phyloP scores from a whole-genome alignment of 2,888 invertebrate genomes.

The Ophion ellenae region DNA sequence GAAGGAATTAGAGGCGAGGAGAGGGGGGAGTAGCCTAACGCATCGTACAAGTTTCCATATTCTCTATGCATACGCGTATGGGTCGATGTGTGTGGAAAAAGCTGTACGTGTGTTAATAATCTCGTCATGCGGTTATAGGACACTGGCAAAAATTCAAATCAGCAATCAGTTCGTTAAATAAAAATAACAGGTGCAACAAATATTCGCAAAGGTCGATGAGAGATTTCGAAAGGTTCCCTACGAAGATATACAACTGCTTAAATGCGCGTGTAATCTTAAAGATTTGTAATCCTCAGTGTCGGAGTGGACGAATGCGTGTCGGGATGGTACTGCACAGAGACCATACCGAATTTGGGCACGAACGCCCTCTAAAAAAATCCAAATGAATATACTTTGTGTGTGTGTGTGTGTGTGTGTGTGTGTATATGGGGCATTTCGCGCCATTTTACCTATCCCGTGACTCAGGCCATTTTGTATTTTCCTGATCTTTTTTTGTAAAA shows the following conservation, averaged over 20 bases:
- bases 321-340: no score
- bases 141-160: constrained; percentile 80
- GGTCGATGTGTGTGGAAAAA: constrained; percentile 35
- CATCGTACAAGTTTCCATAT: constrained; percentile 34
- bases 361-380: neutral
- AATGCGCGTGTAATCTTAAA: constrained; percentile 10
- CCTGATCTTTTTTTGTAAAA: no score
- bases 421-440: no score
- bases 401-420: no score
- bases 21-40: constrained; percentile 48
- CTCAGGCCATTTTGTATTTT: no score
- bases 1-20: constrained; percentile 20
- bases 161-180: constrained; percentile 78
- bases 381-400: neutral
- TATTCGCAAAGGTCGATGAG: constrained; percentile 41
- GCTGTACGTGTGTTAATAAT: constrained; percentile 59
- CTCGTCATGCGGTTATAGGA: constrained; percentile 81
- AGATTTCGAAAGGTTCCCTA: constrained; percentile 19
- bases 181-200: constrained; percentile 78
- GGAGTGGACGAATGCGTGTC: no score
- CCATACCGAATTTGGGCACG: no score
- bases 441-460: no score
- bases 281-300: neutral
- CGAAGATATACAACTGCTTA: neutral
- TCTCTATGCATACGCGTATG: neutral